Evolutionary conservation across 2,888 invertebrate species (phyloP), one percentile per base, ranked within the genome.

Genomic region (Noctua comes): DNA sequence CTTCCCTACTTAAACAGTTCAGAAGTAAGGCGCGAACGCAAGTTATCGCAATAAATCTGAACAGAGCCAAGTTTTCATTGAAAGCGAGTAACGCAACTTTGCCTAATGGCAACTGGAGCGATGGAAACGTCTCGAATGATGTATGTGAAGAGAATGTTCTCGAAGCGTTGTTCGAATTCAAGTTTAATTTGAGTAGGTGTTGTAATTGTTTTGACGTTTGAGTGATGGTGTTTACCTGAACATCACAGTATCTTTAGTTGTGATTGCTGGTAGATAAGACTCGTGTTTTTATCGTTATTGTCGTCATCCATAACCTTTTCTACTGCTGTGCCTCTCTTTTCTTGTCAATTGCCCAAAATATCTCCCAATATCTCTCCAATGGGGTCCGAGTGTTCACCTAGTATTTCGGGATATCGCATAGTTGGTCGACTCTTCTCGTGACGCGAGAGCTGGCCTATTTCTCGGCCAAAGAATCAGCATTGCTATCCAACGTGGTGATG

Each of bases 51-150:
- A 93, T 93, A 93, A 93, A 93, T 93, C 91, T 91, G 90, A 86
- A 87, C 86, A 86, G 81, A 86, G 88, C 89, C 91, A 93, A 94
- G 92, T 93, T 93, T 89, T 88, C 91, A 93, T 92, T 91, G 90
- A 91, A 90, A 88, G 88, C 91, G 90, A 91, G 86, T 91, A 91
- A 92, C 91, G 90, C 82, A 91, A 93, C 91, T 92, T 79, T 89
- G 87, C 88, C 88, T 93, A 93, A 93, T 93, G 93, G 91, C 89
- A 86, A 87, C 83, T 82, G 82, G 84, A 88, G 73, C 90, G 90
- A 92, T 92, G 90, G 90, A 91, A 92, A 90, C 87, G 86, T 84
- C 89, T 36, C 81, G 73, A 86, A 88, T 90, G 90, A 91, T 91
- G 86, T 91, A 90, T 90, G 87, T 76, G 68, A 57, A 76, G 46